Conservation (phyloP, 2,888 invertebrate species). For the Lasioglossum lativentre region DNA sequence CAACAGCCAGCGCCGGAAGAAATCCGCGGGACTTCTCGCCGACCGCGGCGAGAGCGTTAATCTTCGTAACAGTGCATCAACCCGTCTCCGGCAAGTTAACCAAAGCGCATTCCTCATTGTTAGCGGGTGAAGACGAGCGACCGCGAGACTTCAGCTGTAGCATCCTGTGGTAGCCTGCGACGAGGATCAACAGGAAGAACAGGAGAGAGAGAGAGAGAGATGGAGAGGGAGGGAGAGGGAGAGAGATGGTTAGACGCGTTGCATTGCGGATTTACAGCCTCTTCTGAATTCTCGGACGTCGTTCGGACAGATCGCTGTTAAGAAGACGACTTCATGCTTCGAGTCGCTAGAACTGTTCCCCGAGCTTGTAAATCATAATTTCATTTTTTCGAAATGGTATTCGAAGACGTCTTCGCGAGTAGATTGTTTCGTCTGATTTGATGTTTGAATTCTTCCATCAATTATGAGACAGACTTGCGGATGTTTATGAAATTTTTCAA, state of each 20-base stretch:
- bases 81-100: conserved; percentile 58
- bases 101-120: conserved; percentile 72
- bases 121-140: conserved; percentile 50
- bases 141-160: not conserved
- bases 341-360: not conserved
- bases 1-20: conserved; percentile 41
- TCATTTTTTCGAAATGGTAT: not conserved
- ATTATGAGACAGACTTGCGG: too few relatives aligned
- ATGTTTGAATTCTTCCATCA: too few relatives aligned
- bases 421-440: not conserved
- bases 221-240: too few relatives aligned
- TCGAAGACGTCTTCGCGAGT: not conserved
- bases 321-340: not conserved
- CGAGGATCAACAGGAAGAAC: not conserved
- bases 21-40: conserved; percentile 55
- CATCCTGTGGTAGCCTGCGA: not conserved
- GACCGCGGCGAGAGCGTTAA: conserved; percentile 66
- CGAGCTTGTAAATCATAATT: not conserved
- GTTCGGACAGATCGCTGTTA: not conserved
- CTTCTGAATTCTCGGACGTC: too few relatives aligned
- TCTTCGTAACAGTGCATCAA: conserved; percentile 73
- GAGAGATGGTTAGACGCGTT: not conserved
- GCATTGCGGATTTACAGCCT: not conserved
- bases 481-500: too few relatives aligned
- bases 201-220: not conserved